These are phyloP conservation scores for Tragelaphus scriptus DNA, from an alignment of 2,113 vertebrate species.

Conservation along the genomic window DNA sequence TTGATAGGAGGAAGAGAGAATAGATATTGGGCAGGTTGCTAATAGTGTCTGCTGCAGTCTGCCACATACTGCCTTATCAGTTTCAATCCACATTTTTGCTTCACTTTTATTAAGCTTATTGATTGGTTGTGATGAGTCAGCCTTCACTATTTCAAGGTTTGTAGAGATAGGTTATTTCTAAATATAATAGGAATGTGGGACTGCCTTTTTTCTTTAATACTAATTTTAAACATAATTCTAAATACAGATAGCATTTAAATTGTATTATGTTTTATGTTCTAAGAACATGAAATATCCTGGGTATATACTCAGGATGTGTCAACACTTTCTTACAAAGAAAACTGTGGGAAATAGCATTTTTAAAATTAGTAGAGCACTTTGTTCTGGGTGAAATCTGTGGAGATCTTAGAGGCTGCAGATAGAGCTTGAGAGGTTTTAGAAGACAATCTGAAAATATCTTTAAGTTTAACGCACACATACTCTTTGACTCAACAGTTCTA, in stretches of 20 bases:
- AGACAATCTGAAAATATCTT: neutral
- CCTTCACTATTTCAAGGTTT: neutral
- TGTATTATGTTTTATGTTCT: neutral
- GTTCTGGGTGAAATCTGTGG: neutral
- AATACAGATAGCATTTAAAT: slow-evolving; percentile 6
- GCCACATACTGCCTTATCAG: slow-evolving; percentile 9
- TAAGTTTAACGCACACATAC: neutral
- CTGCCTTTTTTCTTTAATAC: slow-evolving; percentile 11
- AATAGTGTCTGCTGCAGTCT: neutral
- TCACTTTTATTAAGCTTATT: slow-evolving; percentile 54
- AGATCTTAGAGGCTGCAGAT: neutral
- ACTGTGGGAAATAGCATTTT: neutral
- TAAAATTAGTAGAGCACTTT: neutral
- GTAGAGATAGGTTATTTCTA: neutral
- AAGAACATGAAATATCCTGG: neutral
- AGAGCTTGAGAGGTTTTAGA: neutral
- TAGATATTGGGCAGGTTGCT: neutral
- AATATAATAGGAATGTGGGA: neutral
- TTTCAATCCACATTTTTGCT: slow-evolving; percentile 7
- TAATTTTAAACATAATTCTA: neutral
- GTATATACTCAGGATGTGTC: neutral
- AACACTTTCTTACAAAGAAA: slow-evolving; percentile 2
- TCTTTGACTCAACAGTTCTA: neutral
- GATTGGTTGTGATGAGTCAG: slow-evolving; percentile 32
- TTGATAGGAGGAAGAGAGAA: neutral